Percentiles rank a stretch among this genome's conserved stretches.
Conservation (phyloP, 2,888 invertebrate species). For the Caenorhabditis auriculariae region DNA sequence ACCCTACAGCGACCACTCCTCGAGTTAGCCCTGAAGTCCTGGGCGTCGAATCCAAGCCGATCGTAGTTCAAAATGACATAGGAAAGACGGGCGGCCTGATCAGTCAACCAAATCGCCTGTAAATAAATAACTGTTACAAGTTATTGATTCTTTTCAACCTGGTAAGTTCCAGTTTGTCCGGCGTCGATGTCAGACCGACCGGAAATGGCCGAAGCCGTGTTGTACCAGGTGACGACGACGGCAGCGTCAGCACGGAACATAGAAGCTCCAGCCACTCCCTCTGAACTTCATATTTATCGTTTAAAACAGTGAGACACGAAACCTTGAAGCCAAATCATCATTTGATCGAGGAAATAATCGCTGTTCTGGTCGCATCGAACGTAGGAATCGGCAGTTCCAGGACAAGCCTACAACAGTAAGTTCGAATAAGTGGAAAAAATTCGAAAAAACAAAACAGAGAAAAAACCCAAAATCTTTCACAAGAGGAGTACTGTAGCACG, state of each 20-base stretch:
- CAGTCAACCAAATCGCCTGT: constrained; percentile 70
- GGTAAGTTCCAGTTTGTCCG: constrained; percentile 86
- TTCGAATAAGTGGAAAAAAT: background rate
- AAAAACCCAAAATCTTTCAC: no score
- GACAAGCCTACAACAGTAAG: constrained; percentile 54
- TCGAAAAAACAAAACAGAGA: no score
- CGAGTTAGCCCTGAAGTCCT: constrained; percentile 60
- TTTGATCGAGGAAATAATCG: constrained; percentile 61
- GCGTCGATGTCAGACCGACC: constrained; percentile 60
- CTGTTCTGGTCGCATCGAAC: constrained; percentile 54
- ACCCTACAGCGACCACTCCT: constrained; percentile 56
- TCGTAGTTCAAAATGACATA: constrained; percentile 94
- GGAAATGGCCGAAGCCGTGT: constrained; percentile 73
- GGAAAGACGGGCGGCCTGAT: constrained; percentile 88
- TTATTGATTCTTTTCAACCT: constrained; percentile 72
- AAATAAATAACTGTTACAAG: no score
- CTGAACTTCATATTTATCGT: constrained; percentile 69
- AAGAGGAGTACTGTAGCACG: no score
- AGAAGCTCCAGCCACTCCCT: constrained; percentile 84
- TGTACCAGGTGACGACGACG: constrained; percentile 90
- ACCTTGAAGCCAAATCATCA: constrained; percentile 59
- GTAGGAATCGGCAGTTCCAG: constrained; percentile 57
- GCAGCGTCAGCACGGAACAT: constrained; percentile 88
- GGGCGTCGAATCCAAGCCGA: constrained; percentile 84
- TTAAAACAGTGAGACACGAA: background rate